Evolutionary conservation across 1,140 invertebrate species (phyloP), one percentile per base, ranked within the genome.

Genomic region (Eumaeus atala): DNA sequence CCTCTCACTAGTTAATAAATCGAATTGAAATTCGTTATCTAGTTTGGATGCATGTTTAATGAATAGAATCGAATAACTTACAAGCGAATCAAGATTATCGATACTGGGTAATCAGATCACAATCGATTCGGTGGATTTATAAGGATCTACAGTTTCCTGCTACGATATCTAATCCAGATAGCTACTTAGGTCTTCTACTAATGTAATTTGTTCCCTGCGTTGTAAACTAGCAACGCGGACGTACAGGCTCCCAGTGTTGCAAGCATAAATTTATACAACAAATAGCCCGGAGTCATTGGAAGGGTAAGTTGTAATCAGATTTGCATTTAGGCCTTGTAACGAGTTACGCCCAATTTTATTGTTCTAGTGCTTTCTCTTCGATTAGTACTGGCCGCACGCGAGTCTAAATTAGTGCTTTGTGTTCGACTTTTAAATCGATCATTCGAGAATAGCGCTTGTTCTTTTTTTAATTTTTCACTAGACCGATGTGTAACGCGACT

Each of bases 1-100:
- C 35, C 18, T 28, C 18, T 72, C 69, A 67, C 66, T 62, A 77
- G 69, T 66, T 74, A 70, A 77, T 77, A 65, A 71, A 84, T 78
- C 70, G 76, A 72, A 74, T 70, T 66, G 66, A 68, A 77, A 74
- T 74, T 66, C 73, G 69, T 75, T 84, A 84, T 82, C 80, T 77
- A 68, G 67, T 69, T 67, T 63, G 61, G 57, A 62, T 71, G 70
- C 61, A 61, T 74, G 71, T 74, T 75, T 72, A 81, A 79, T 83
- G 77, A 86, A 83, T 83, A 73, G 75, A 74, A 71, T 70, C 72
- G 76, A 71, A 77, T 85, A 82, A 82, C 69, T 83, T 78, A 83
- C 76, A 73, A 63, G 64, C 63, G 67, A 67, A 76, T 83, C 75
- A 68, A 74, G 76, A 86, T 84, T 81, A 86, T 84, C 80, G 83